Base-by-base conservation (phyloP, 2,113 vertebrate species). In the Odontophorus gujanensis region DNA sequence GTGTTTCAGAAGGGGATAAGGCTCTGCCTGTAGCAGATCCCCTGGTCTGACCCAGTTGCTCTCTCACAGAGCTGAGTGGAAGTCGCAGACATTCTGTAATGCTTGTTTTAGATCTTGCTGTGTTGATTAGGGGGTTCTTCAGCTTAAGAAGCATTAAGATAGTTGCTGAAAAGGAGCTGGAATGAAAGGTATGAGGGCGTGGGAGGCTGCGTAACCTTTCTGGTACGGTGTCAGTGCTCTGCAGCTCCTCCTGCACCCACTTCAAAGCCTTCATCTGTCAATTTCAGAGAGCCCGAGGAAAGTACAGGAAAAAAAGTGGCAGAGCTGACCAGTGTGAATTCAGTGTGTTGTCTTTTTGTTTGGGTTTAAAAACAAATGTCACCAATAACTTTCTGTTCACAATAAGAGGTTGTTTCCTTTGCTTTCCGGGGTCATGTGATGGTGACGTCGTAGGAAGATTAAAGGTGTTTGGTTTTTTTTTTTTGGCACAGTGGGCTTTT, bases 151-250 rank as follows among this genome's bases (percentile, higher is more conserved):
- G 90, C 71, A 45, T 80, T 91, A 66, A 57, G 75, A 72, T 51
- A 90, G 55, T 24, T 22, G 30, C 59, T 57, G 63, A 24, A 32
- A 51, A 50, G 90, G 7, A 66, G 87, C 73, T 95, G 96, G 96
- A 95, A 96, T 96, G 94, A 85, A 57, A 80, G 92, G 91, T 82
- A 90, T 96, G 94, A 88, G 91, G 91, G 91, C 0, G 76, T 96
- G 93, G 90, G 82, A 20, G 1, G 4, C 2, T 11, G 61, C 28
- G 67, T 47, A 11, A 59, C 81, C 72, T 40, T 34, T 36, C 68
- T 36, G 68, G 34, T 55, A 21, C 65, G 5, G 20, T 38, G 30
- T 51, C 71, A 26, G 36, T 78, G 45, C 82, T 59, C 40, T 3
- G 12, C 62, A 81, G 82, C 82, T 68, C 85, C 90, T 84, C 11